Conservation (phyloP, 2,113 vertebrate species). For the Rattus rattus region DNA sequence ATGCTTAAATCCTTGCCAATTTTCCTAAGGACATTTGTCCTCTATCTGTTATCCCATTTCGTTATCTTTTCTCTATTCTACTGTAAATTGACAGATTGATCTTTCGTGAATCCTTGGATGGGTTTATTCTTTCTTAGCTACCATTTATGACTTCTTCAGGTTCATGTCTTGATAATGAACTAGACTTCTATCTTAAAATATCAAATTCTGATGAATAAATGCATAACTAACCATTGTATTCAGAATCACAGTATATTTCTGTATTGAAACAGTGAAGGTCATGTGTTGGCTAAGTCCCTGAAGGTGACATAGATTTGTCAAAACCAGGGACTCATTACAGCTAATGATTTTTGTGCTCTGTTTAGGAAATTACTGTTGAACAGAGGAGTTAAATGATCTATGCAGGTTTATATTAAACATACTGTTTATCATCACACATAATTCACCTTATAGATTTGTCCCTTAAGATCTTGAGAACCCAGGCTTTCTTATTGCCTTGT, state of each 20-base stretch:
- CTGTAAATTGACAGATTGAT: constrained; percentile 10
- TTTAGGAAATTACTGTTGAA: constrained; percentile 58
- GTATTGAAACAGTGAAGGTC: background rate
- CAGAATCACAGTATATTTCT: background rate
- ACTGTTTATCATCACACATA: constrained; percentile 14
- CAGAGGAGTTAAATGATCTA: constrained; percentile 10
- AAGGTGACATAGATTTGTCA: constrained; percentile 43
- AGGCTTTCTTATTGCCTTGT: constrained; percentile 16
- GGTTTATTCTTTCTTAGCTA: background rate
- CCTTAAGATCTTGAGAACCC: background rate
- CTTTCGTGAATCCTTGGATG: background rate
- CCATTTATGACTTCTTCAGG: background rate
- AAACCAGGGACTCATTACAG: background rate
- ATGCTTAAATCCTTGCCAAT: background rate
- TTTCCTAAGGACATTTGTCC: background rate
- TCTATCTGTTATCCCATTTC: background rate
- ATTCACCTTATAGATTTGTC: constrained; percentile 10
- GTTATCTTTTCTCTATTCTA: background rate
- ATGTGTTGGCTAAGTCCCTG: background rate
- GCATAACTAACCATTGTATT: background rate
- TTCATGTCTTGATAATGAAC: background rate
- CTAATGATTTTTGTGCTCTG: constrained; percentile 1
- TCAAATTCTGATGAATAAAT: background rate
- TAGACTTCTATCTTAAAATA: background rate
- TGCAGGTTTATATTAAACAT: background rate